These are phyloP conservation scores for Oeneis ivallda DNA, from an alignment of 2,888 invertebrate genomes.

Conservation along the genomic window DNA sequence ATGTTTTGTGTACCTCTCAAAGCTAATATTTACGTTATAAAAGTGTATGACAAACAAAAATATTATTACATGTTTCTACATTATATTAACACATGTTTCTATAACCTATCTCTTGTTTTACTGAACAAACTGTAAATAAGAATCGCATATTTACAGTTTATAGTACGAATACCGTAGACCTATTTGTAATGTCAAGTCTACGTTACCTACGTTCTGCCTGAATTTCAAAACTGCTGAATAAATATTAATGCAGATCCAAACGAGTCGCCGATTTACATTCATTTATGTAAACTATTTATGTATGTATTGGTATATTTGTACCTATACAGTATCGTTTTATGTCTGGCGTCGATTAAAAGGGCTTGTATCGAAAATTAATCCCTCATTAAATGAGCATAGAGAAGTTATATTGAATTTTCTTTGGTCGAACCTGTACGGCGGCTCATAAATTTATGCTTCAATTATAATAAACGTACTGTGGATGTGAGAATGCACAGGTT, in stretches of 20 bases:
- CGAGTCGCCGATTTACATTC: constrained; percentile 12
- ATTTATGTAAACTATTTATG: constrained; percentile 19
- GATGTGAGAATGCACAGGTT: constrained; percentile 70
- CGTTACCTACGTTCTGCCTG: constrained; percentile 16
- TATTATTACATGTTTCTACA: too few relatives aligned
- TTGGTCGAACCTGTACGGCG: constrained; percentile 60
- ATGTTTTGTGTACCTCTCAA: too few relatives aligned
- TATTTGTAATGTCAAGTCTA: constrained; percentile 9
- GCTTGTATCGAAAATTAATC: constrained; percentile 24
- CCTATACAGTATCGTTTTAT: not conserved
- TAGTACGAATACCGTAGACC: constrained; percentile 4
- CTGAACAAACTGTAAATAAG: not conserved
- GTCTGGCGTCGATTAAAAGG: constrained; percentile 18
- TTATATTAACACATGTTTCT: too few relatives aligned
- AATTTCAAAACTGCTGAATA: constrained; percentile 20
- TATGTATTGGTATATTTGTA: constrained; percentile 2
- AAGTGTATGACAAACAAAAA: too few relatives aligned
- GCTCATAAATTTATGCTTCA: constrained; percentile 72
- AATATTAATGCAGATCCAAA: constrained; percentile 14
- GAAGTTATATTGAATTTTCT: constrained; percentile 49
- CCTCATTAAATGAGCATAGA: constrained; percentile 29
- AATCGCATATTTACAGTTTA: too few relatives aligned
- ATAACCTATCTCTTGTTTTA: not conserved
- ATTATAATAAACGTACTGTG: constrained; percentile 76
- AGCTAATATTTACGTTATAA: too few relatives aligned